These are phyloP conservation scores for Misgurnus mizolepis DNA, from an alignment of 2,113 vertebrate species.

Conservation along the genomic window DNA sequence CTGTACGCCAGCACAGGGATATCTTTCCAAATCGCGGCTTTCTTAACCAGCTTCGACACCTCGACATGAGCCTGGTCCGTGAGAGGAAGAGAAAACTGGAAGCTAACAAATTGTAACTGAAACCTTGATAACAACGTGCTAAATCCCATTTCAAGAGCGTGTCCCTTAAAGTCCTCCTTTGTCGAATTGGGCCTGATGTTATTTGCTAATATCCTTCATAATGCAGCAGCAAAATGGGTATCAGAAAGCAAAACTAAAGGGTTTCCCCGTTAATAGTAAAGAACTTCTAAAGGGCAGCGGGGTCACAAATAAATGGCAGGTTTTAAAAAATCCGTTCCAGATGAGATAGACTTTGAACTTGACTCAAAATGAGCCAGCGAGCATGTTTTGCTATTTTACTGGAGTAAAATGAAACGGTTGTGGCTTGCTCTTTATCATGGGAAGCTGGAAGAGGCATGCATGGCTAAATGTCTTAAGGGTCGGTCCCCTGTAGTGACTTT, in stretches of 20 bases:
- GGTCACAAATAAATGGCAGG: slow-evolving; percentile 53
- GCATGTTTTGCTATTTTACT: slow-evolving; percentile 48
- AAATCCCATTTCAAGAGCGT: slow-evolving; percentile 26
- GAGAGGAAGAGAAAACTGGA: slow-evolving; percentile 59
- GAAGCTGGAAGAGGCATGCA: slow-evolving; percentile 51
- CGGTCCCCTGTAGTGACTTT: slow-evolving; percentile 50
- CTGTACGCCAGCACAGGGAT: slow-evolving; percentile 71
- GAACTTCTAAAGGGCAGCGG: slow-evolving; percentile 50
- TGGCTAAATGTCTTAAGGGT: slow-evolving; percentile 45
- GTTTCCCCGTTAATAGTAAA: slow-evolving; percentile 53
- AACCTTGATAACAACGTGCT: slow-evolving; percentile 37
- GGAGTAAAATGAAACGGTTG: slow-evolving; percentile 48
- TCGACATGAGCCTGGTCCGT: slow-evolving; percentile 69
- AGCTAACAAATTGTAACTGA: slow-evolving; percentile 61
- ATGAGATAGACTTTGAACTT: slow-evolving; percentile 54
- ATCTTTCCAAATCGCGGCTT: slow-evolving; percentile 77
- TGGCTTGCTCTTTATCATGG: slow-evolving; percentile 51
- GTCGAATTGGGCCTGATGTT: slow-evolving; percentile 25
- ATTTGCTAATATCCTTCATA: slow-evolving; percentile 40
- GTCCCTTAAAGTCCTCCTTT: slow-evolving; percentile 7
- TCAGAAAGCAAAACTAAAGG: slow-evolving; percentile 45
- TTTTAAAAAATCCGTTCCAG: slow-evolving; percentile 51
- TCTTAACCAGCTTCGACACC: slow-evolving; percentile 73
- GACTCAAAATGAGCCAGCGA: slow-evolving; percentile 43
- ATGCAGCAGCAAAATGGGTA: slow-evolving; percentile 41